These are phyloP conservation scores for Campoletis sonorensis DNA, from an alignment of 1,140 invertebrate genomes.

Conservation along the genomic window DNA sequence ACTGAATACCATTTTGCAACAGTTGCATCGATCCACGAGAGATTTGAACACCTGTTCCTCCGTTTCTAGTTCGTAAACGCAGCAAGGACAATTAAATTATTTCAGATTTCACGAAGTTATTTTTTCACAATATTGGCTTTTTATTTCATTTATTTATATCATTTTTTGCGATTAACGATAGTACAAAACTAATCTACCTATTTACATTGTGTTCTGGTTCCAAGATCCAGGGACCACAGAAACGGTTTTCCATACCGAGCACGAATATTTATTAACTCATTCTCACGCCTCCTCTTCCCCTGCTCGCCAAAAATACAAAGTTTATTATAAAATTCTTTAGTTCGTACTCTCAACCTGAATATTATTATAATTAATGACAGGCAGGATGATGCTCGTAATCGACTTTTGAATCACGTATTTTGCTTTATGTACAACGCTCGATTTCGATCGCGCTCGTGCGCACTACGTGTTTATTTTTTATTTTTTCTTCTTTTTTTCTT, in stretches of 20 bases:
- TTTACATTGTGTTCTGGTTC: constrained; percentile 58
- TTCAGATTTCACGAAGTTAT: neutral
- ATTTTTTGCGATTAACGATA: constrained; percentile 51
- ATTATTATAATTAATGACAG: neutral
- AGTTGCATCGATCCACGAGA: no score
- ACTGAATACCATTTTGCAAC: no score
- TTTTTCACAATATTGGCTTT: constrained; percentile 11
- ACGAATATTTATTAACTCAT: neutral
- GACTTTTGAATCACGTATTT: constrained; percentile 7
- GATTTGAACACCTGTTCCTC: no score
- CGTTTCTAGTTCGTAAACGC: no score
- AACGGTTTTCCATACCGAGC: neutral
- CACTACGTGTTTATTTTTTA: neutral
- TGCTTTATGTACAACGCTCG: constrained; percentile 29
- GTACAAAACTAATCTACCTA: constrained; percentile 71
- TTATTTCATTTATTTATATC: constrained; percentile 13
- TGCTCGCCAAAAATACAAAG: neutral
- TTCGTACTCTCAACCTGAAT: neutral
- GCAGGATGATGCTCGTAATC: neutral
- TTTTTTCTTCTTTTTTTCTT: constrained; percentile 4
- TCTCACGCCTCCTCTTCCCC: neutral
- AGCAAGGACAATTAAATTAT: no score
- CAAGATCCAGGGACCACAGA: neutral
- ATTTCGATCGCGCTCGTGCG: neutral
- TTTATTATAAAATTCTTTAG: neutral